Percentiles rank a stretch among this genome's conserved stretches.
These are phyloP conservation scores for Nemotelus nigrinus DNA, from an alignment of 2,888 invertebrate genomes.

Conservation along the genomic window DNA sequence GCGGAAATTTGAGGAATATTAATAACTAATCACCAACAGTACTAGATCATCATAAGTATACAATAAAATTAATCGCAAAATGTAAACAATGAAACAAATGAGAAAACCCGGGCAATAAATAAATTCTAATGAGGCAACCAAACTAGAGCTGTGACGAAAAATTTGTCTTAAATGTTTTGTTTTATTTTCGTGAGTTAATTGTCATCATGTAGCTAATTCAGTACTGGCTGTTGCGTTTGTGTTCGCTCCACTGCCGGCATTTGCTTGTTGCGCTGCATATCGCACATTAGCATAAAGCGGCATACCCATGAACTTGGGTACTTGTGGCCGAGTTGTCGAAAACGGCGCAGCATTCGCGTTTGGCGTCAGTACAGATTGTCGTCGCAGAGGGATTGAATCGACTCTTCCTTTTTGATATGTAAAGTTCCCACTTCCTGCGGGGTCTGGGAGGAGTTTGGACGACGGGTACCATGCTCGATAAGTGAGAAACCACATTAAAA, in stretches of 20 bases:
- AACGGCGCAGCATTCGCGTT: background rate
- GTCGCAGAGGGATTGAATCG: conserved; percentile 58
- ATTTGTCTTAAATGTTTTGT: background rate
- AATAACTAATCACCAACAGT: background rate
- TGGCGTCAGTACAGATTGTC: conserved; percentile 45
- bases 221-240: background rate
- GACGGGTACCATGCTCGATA: conserved; percentile 83
- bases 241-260: background rate
- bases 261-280: conserved; percentile 10
- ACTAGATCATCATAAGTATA: conserved; percentile 17
- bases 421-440: conserved; percentile 83
- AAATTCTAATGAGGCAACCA: background rate
- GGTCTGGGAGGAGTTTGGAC: conserved; percentile 71
- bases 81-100: background rate
- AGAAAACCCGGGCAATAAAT: conserved; percentile 20
- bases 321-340: conserved; percentile 52
- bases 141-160: conserved; percentile 2
- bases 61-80: background rate
- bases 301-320: conserved; percentile 81
- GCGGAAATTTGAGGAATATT: too few species aligned
- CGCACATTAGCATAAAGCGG: conserved; percentile 69
- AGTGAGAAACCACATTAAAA: conserved; percentile 89
- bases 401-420: conserved; percentile 73
- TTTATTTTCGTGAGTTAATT: conserved; percentile 13
- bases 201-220: conserved; percentile 30